A percentile compares a stretch with the other conserved stretches of the same genome.
phyloP scores from a whole-genome alignment of 2,888 invertebrate species.

The Platycheirus rosarum region DNA sequence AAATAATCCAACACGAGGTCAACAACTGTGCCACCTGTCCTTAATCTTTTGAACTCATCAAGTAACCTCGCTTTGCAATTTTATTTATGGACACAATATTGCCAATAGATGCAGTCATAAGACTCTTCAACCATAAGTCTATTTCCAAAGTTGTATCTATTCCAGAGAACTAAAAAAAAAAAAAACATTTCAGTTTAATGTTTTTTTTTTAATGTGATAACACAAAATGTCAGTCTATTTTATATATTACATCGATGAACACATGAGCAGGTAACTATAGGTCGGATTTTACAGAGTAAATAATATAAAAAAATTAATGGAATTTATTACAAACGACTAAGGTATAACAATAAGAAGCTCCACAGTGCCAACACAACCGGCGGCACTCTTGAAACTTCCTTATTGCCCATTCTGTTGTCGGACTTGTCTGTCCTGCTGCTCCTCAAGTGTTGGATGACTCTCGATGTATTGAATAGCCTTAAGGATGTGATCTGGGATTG shows the following conservation, averaged over 20 bases:
- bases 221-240: conserved; percentile 60
- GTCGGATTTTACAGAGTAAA: conserved; percentile 32
- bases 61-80: too few species aligned
- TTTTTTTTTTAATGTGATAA: conserved; percentile 20
- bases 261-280: conserved; percentile 50
- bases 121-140: too few species aligned
- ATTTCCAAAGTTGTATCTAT: too few species aligned
- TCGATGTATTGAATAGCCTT: conserved; percentile 79
- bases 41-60: too few species aligned
- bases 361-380: conserved; percentile 20
- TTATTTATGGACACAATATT: too few species aligned
- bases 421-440: conserved; percentile 75
- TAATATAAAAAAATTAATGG: conserved; percentile 9
- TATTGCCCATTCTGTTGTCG: conserved; percentile 45
- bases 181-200: conserved; percentile 19
- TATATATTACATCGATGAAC: conserved; percentile 36
- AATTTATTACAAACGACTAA: conserved; percentile 24
- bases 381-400: conserved; percentile 18
- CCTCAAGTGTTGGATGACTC: conserved; percentile 79
- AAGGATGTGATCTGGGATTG: conserved; percentile 78
- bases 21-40: too few species aligned
- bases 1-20: too few species aligned
- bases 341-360: conserved; percentile 16
- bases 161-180: conserved; percentile 35
- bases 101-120: too few species aligned